Base-by-base conservation (phyloP, 2,113 vertebrate genomes). In the Ophthalmolycus amberensis region DNA sequence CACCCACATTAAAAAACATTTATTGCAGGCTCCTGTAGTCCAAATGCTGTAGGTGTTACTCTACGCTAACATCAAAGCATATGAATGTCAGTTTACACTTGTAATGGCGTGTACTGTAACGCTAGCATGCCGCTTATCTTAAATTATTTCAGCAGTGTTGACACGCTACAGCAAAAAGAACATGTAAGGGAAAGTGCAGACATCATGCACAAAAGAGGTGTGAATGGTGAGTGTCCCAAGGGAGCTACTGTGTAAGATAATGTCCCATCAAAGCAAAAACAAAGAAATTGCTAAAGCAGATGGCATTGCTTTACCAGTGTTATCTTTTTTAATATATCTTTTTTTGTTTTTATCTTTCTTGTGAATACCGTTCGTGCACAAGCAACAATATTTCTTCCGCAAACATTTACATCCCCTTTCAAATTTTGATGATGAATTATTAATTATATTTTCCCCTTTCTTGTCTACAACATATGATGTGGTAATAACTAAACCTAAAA, bases 91-190 rank as follows among this genome's bases (percentile, higher is more conserved):
- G 1, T 56, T 71, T 46, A 66, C 29, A 1, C 6, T 25, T 38
- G 56, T 71, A 29, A 66, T 64, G 34, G 58, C 9, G 32, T n/a
- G 16, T 11, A 29, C 32, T 66, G 40, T 79, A 25, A 38, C 52
- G 56, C 54, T 48, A 72, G 48, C 65, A 76, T 56, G 40, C n/a
- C 38, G 27, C 32, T 73, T 9, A 46, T 27, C 37, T 54, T 3
- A 29, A 65, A 67, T 75, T 8, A 54, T 64, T 76, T 52, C 42
- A 27, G 27, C 59, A 37, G 46, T 40, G 18, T 71, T 80, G 27
- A 67, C 16, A 74, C 34, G 6, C 67, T 46, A 73, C 56, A 70
- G 37, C 52, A 74, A 5, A 60, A 29, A 70, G 58, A 46, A 70
- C 22, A 52, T 68, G 32, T 40, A 37, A 71, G 59, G 42, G 50